Conservation (phyloP, 2,888 invertebrate genomes). For the Cheilosia soror region DNA sequence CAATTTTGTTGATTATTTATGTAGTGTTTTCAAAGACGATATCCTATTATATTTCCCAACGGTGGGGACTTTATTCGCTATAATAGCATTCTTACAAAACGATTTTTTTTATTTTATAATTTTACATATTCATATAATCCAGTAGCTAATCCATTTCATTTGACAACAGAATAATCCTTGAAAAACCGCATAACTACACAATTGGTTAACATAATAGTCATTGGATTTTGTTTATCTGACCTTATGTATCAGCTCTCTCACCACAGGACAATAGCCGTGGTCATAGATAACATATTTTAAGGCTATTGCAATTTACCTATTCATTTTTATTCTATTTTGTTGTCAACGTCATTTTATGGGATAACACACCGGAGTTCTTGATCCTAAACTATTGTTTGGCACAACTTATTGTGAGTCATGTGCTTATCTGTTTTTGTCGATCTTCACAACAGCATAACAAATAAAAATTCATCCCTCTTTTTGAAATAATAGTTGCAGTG, state of each 20-base stretch:
- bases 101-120: slow-evolving; percentile 1
- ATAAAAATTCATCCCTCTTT: slow-evolving; percentile 54
- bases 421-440: slow-evolving; percentile 68
- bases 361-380: slow-evolving; percentile 64
- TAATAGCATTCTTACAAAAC: neutral
- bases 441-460: slow-evolving; percentile 45
- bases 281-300: slow-evolving; percentile 49
- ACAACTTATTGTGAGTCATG: slow-evolving; percentile 64
- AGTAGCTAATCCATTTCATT: slow-evolving; percentile 47
- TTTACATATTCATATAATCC: slow-evolving; percentile 10
- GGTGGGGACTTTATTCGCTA: slow-evolving; percentile 17
- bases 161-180: slow-evolving; percentile 44
- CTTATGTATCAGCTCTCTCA: slow-evolving; percentile 49
- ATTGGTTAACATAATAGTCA: neutral
- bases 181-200: slow-evolving; percentile 12
- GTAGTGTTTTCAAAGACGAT: slow-evolving; percentile 22
- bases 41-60: slow-evolving; percentile 1
- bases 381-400: slow-evolving; percentile 71
- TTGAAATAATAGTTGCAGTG: slow-evolving; percentile 52
- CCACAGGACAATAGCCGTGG: slow-evolving; percentile 57
- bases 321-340: slow-evolving; percentile 56
- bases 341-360: slow-evolving; percentile 64
- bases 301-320: slow-evolving; percentile 67
- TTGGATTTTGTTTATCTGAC: slow-evolving; percentile 38
- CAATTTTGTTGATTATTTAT: neutral